Conservation (phyloP, 2,888 invertebrate species). For the Campoplex capitator region DNA sequence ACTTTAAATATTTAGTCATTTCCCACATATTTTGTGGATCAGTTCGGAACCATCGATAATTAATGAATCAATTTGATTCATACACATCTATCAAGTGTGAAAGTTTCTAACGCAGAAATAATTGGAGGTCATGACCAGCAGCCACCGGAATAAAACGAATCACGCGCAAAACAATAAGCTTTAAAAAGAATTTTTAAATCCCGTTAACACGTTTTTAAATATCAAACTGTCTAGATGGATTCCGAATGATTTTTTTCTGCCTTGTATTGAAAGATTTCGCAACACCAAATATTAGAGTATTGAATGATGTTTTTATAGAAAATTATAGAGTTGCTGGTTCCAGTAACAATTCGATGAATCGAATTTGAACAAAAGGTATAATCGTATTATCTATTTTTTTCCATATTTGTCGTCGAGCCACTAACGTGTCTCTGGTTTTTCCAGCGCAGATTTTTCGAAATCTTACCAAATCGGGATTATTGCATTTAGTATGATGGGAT, state of each 20-base stretch:
- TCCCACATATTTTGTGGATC: slow-evolving; percentile 22
- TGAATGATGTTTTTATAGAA: too few relatives aligned
- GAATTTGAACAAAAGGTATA: too few relatives aligned
- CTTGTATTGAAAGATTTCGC: neutral
- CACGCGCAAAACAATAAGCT: neutral
- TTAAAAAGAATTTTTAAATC: slow-evolving; percentile 39
- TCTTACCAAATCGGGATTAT: neutral
- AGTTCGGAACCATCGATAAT: slow-evolving; percentile 24
- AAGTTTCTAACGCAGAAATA: slow-evolving; percentile 10
- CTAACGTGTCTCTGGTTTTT: too few relatives aligned
- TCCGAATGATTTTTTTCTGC: neutral
- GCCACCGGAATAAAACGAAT: slow-evolving; percentile 23
- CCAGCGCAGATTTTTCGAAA: too few relatives aligned
- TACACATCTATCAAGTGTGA: slow-evolving; percentile 16
- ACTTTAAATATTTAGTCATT: slow-evolving; percentile 15
- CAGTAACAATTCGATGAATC: too few relatives aligned
- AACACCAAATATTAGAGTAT: neutral
- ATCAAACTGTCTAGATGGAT: neutral
- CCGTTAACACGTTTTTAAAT: slow-evolving; percentile 24
- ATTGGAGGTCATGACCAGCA: slow-evolving; percentile 41
- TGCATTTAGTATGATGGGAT: neutral
- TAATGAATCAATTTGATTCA: slow-evolving; percentile 14
- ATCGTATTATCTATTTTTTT: too few relatives aligned
- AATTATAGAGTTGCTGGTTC: too few relatives aligned
- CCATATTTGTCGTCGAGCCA: too few relatives aligned